Conservation (phyloP, 37 sponge, comb jelly and placozoan genomes). For the Mnemiopsis leidyi region DNA sequence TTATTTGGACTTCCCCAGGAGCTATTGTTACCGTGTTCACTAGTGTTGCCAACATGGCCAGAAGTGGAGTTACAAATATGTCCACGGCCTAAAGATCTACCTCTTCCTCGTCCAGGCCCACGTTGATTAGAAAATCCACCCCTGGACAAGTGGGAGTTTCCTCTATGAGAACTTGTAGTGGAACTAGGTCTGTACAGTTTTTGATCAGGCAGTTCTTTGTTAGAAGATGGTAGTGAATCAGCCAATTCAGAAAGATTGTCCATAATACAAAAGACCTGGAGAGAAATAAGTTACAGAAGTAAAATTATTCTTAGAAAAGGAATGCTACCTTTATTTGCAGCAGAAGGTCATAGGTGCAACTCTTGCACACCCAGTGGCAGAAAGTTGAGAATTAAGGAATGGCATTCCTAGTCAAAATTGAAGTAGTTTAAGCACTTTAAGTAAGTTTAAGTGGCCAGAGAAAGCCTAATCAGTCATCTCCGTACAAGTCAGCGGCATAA, state of each 20-base stretch:
- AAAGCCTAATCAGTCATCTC: too few species aligned
- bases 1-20: background rate
- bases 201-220: background rate
- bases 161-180: background rate
- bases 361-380: too few species aligned
- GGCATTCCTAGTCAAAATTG: too few species aligned
- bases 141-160: background rate
- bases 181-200: background rate
- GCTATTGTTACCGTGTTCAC: background rate
- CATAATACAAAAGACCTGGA: background rate
- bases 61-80: background rate
- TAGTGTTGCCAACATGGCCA: background rate
- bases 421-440: too few species aligned
- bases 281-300: background rate
- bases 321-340: too few species aligned
- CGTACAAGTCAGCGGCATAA: too few species aligned
- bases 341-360: too few species aligned
- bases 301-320: background rate
- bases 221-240: constrained; percentile 13
- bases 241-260: constrained; percentile 33
- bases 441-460: too few species aligned
- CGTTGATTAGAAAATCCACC: constrained; percentile 53
- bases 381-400: too few species aligned
- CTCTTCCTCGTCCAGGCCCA: constrained; percentile 28
- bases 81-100: background rate